phyloP scores from a whole-genome alignment of 2,888 invertebrate genomes.

The Ceratothoa steindachneri region DNA sequence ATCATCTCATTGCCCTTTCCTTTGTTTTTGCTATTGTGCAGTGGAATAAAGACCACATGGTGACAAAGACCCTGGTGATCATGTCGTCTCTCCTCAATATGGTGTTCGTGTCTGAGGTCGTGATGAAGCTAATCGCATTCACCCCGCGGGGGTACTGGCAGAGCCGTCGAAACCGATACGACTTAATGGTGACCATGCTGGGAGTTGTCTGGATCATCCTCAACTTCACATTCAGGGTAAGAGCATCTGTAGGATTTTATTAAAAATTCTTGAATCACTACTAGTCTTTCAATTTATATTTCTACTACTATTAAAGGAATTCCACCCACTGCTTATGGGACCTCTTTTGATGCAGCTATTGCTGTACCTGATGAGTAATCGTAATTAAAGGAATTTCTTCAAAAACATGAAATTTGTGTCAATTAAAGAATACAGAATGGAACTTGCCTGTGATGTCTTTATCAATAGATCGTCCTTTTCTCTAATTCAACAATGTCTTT shows the following conservation, averaged over 20 bases:
- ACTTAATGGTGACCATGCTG: constrained; percentile 90
- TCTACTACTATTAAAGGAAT: no score
- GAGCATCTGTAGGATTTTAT: background rate
- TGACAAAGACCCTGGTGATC: constrained; percentile 63
- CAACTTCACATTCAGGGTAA: constrained; percentile 64
- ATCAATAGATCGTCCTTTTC: no score
- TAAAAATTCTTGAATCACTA: background rate
- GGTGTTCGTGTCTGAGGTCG: constrained; percentile 90
- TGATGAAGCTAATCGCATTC: constrained; percentile 97
- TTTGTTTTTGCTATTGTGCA: constrained; percentile 11
- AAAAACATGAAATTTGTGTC: no score
- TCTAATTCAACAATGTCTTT: no score
- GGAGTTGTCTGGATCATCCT: constrained; percentile 96
- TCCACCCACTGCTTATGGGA: no score
- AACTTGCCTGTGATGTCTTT: no score
- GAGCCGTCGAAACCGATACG: constrained; percentile 92
- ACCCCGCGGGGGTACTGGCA: constrained; percentile 98
- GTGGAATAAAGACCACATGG: constrained; percentile 34
- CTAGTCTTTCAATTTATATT: no score
- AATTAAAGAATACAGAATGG: no score
- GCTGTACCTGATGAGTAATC: no score
- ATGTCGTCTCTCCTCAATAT: constrained; percentile 84
- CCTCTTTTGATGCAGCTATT: no score
- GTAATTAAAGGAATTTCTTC: no score
- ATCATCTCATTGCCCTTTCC: no score